Conservation (phyloP, 2,888 invertebrate genomes). For the Crepidodera aurea region DNA sequence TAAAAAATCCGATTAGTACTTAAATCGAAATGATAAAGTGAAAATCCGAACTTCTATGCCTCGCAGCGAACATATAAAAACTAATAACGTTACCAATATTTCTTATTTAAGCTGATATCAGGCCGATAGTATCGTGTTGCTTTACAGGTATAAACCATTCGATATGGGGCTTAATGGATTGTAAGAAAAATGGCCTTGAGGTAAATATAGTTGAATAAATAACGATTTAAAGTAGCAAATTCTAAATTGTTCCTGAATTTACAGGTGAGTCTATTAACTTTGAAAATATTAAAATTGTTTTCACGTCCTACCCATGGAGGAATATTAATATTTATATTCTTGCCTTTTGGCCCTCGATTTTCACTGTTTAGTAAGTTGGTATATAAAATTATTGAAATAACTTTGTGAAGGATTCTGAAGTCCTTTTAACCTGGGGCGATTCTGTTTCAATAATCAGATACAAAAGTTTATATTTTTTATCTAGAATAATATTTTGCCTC, state of each 20-base stretch:
- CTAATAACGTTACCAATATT: slow-evolving; percentile 9
- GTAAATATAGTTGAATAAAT: slow-evolving; percentile 3
- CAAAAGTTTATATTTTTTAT: no score
- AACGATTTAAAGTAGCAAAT: not conserved
- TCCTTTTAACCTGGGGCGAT: no score
- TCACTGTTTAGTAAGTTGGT: no score
- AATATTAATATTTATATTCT: no score
- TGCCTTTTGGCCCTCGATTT: no score
- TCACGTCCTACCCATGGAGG: not conserved
- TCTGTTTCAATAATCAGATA: no score
- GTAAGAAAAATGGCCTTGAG: slow-evolving; percentile 3
- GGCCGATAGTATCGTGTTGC: not conserved
- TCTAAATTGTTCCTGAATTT: no score
- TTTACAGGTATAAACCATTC: not conserved
- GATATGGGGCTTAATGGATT: slow-evolving; percentile 4
- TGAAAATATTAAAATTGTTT: not conserved
- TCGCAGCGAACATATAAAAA: not conserved
- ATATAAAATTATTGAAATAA: no score
- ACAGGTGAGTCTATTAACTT: not conserved
- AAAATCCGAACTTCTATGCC: not conserved
- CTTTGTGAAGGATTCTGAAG: no score
- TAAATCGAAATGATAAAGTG: not conserved
- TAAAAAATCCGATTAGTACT: not conserved
- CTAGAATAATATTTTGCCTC: no score
- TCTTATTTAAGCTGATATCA: slow-evolving; percentile 7